These are phyloP conservation scores for Bradypodion ventrale DNA, from an alignment of 2,797 vertebrate species.

Conservation along the genomic window DNA sequence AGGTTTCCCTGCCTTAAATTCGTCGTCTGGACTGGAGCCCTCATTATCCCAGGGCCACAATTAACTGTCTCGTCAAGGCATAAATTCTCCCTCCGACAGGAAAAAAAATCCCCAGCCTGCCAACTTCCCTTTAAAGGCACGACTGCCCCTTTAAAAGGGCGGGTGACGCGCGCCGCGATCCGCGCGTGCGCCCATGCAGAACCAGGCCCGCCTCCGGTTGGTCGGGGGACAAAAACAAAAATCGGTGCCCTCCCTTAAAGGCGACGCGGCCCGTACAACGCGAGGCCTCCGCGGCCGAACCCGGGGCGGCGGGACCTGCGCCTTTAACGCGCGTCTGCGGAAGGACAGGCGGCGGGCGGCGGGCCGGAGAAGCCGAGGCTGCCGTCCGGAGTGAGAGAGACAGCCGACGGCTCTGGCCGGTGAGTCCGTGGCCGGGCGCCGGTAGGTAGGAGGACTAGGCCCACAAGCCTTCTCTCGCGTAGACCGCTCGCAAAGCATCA, in stretches of 20 bases:
- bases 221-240: not conserved
- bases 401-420: not conserved
- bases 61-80: too few species aligned
- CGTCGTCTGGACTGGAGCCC: too few species aligned
- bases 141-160: not conserved
- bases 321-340: too few species aligned
- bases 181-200: not conserved
- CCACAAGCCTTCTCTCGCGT: not conserved
- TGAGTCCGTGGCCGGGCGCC: not conserved
- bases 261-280: constrained; percentile 7
- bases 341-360: too few species aligned
- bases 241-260: not conserved
- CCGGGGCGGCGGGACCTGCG: not conserved
- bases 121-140: not conserved
- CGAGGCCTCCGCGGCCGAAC: not conserved
- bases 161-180: too few species aligned
- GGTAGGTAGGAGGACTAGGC: not conserved
- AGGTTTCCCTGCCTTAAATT: too few species aligned
- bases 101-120: too few species aligned
- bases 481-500: not conserved
- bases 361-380: not conserved
- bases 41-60: too few species aligned
- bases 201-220: not conserved
- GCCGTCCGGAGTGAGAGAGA: not conserved
- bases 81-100: too few species aligned